Evolutionary conservation across 2,888 invertebrate species (phyloP).

Genomic region (Hartigia nigra): DNA sequence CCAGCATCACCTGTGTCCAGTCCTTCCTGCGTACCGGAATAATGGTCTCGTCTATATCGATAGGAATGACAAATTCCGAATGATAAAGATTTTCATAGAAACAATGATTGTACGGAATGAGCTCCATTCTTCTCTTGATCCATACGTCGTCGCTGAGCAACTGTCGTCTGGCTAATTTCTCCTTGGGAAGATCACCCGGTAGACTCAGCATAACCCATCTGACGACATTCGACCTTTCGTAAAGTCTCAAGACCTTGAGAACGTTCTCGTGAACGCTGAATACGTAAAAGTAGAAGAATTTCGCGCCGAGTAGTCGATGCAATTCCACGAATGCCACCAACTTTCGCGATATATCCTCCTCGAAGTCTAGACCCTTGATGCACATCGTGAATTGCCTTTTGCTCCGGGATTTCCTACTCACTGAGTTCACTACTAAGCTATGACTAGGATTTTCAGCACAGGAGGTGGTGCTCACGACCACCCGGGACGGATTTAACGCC

Average conservation of each 20-base stretch:
- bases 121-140: slow-evolving; percentile 78
- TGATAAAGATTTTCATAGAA: slow-evolving; percentile 77
- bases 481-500: slow-evolving; percentile 37
- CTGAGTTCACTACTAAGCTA: slow-evolving; percentile 47
- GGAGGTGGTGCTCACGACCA: slow-evolving; percentile 48
- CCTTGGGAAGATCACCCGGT: slow-evolving; percentile 66
- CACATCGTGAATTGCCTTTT: slow-evolving; percentile 73
- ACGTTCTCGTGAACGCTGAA: slow-evolving; percentile 71
- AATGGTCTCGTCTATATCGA: slow-evolving; percentile 81
- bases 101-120: slow-evolving; percentile 83
- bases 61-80: slow-evolving; percentile 75
- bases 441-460: slow-evolving; percentile 60
- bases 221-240: slow-evolving; percentile 64
- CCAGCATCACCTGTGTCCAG: slow-evolving; percentile 71
- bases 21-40: slow-evolving; percentile 72
- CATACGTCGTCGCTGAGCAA: slow-evolving; percentile 69
- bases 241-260: slow-evolving; percentile 70
- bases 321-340: slow-evolving; percentile 80
- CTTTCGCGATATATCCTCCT: slow-evolving; percentile 71
- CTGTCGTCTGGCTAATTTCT: slow-evolving; percentile 56
- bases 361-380: slow-evolving; percentile 78
- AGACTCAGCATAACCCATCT: slow-evolving; percentile 54
- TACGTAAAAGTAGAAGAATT: slow-evolving; percentile 75
- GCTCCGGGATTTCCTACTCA: slow-evolving; percentile 27
- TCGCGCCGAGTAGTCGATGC: slow-evolving; percentile 75